These are phyloP conservation scores for Eidolon helvum DNA, from an alignment of 2,113 vertebrate genomes.

Conservation along the genomic window DNA sequence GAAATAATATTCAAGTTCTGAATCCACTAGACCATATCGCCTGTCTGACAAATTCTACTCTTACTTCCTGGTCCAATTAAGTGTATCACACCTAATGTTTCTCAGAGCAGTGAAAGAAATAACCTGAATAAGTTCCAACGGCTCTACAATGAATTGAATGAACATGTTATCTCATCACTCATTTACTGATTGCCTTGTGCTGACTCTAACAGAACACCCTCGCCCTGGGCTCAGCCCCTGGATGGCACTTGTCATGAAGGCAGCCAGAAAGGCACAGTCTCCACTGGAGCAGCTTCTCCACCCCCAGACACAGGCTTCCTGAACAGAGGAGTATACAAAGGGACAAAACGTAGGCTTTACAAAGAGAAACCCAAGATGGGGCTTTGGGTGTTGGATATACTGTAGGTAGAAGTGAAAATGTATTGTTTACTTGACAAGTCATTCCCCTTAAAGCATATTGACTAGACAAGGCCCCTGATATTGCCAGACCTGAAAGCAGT, in stretches of 20 bases:
- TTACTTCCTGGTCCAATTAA: neutral
- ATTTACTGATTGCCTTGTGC: neutral
- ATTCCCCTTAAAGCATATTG: neutral
- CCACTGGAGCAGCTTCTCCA: neutral
- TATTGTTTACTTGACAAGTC: neutral
- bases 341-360: neutral
- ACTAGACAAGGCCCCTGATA: neutral
- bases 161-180: neutral
- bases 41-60: neutral
- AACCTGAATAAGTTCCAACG: neutral
- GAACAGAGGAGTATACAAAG: neutral
- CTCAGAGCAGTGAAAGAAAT: neutral
- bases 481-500: neutral
- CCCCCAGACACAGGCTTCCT: neutral
- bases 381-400: neutral
- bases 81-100: neutral
- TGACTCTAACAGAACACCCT: neutral
- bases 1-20: conserved; percentile 48
- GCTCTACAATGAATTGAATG: neutral
- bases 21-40: neutral
- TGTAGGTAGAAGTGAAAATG: neutral
- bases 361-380: neutral
- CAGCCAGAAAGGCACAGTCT: neutral
- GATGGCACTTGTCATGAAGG: no score
- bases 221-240: neutral